A percentile compares a stretch with the other conserved stretches of the same genome.
phyloP scores from a whole-genome alignment of 2,113 vertebrate species.

The Raja brachyura region DNA sequence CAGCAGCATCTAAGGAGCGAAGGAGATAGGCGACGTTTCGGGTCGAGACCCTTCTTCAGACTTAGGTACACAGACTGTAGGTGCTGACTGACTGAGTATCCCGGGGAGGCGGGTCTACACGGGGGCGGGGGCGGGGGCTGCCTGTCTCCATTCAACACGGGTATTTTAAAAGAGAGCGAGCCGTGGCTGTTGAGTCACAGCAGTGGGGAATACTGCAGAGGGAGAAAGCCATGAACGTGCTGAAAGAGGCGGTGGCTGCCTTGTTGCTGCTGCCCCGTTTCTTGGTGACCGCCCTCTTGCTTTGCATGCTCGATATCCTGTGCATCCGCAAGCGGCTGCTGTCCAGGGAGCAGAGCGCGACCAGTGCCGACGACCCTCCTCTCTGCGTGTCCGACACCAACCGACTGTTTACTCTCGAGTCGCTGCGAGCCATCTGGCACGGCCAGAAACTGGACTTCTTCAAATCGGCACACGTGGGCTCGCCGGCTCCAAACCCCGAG shows the following conservation, averaged over 20 bases:
- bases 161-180: slow-evolving; percentile 4
- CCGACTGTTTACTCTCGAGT: slow-evolving; percentile 89
- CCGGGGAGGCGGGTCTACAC: slow-evolving; percentile 8
- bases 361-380: slow-evolving; percentile 76
- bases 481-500: slow-evolving; percentile 83
- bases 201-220: neutral
- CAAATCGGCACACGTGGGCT: slow-evolving; percentile 83
- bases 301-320: slow-evolving; percentile 92
- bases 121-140: slow-evolving; percentile 26
- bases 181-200: neutral
- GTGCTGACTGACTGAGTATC: neutral
- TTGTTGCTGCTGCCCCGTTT: slow-evolving; percentile 90
- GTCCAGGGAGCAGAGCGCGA: slow-evolving; percentile 46
- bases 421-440: slow-evolving; percentile 91
- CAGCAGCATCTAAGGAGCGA: no score
- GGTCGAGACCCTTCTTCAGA: no score
- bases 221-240: slow-evolving; percentile 61
- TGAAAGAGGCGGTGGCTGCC: slow-evolving; percentile 81
- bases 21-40: no score
- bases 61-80: neutral
- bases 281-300: slow-evolving; percentile 83
- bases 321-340: slow-evolving; percentile 85
- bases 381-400: slow-evolving; percentile 91
- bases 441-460: slow-evolving; percentile 94
- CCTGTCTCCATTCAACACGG: slow-evolving; percentile 22